Evolutionary conservation across 2,888 invertebrate genomes (phyloP).

Genomic region (Eupithecia vulgata): DNA sequence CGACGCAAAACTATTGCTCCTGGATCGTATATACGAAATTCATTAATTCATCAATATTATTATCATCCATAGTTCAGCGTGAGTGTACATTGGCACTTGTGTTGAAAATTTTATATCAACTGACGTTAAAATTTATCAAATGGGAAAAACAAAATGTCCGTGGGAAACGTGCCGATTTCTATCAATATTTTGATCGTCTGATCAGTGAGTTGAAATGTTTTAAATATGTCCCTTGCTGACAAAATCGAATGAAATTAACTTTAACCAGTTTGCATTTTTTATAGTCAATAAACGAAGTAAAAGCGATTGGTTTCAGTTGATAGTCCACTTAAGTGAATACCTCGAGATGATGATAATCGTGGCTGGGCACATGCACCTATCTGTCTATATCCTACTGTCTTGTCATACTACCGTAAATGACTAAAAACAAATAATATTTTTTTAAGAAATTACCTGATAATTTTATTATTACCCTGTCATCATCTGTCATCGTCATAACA

Average conservation of each 20-base stretch:
- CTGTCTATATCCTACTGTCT: too few species aligned
- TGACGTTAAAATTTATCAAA: conserved; percentile 24
- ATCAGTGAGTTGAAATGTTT: not conserved
- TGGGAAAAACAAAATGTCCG: conserved; percentile 12
- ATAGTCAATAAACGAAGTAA: too few species aligned
- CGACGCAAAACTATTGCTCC: not conserved
- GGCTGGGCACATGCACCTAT: too few species aligned
- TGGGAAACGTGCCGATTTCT: not conserved
- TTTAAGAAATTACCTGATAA: too few species aligned
- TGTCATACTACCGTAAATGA: too few species aligned
- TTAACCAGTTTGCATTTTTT: not conserved
- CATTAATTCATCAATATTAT: not conserved
- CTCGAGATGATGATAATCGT: too few species aligned
- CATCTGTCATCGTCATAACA: too few species aligned
- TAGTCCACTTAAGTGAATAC: too few species aligned
- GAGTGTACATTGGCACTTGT: not conserved
- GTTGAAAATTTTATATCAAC: conserved; percentile 8
- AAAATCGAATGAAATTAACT: not conserved
- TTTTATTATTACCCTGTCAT: too few species aligned
- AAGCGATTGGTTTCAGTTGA: too few species aligned
- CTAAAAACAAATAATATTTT: too few species aligned
- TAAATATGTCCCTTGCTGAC: not conserved
- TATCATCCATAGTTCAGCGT: not conserved
- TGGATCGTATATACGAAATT: not conserved
- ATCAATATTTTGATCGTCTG: conserved; percentile 5